These are phyloP conservation scores for Himalopsyche anomala DNA, from an alignment of 2,888 invertebrate genomes.

Conservation along the genomic window DNA sequence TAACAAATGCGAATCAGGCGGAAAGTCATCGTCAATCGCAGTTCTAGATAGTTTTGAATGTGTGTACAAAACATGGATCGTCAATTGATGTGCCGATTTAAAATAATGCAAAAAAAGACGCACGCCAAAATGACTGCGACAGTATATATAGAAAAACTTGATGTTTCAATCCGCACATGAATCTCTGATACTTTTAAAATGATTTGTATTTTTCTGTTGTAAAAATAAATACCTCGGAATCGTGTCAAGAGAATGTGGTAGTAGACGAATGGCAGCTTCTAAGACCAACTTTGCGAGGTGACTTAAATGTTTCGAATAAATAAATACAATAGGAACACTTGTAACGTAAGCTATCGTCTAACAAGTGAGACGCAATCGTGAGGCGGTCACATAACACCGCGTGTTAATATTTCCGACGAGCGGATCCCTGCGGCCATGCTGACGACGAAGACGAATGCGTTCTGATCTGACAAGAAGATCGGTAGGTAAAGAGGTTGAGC, in stretches of 20 bases:
- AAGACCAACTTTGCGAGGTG: slow-evolving; percentile 4
- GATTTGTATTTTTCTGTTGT: slow-evolving; percentile 45
- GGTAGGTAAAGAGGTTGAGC: neutral
- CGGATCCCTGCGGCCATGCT: slow-evolving; percentile 27
- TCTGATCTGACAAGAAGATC: slow-evolving; percentile 23
- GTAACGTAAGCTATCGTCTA: slow-evolving; percentile 18
- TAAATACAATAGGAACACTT: slow-evolving; percentile 23
- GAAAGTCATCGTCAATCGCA: slow-evolving; percentile 10
- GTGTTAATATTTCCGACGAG: slow-evolving; percentile 18
- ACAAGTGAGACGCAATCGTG: neutral
- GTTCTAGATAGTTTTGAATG: slow-evolving; percentile 3
- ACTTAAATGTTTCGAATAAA: slow-evolving; percentile 2
- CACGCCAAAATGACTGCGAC: neutral
- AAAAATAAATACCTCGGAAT: slow-evolving; percentile 64
- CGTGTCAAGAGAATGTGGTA: slow-evolving; percentile 58
- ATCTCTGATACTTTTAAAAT: slow-evolving; percentile 13
- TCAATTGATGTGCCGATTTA: slow-evolving; percentile 49
- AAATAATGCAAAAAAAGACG: slow-evolving; percentile 4
- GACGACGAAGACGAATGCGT: neutral
- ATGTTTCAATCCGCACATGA: slow-evolving; percentile 11
- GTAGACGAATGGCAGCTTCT: slow-evolving; percentile 34
- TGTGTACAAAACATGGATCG: slow-evolving; percentile 48
- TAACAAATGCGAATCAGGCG: neutral
- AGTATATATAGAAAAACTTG: neutral
- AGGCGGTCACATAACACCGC: neutral